Evolutionary conservation across 2,113 vertebrate species (phyloP).

Genomic region (Camelus dromedarius): DNA sequence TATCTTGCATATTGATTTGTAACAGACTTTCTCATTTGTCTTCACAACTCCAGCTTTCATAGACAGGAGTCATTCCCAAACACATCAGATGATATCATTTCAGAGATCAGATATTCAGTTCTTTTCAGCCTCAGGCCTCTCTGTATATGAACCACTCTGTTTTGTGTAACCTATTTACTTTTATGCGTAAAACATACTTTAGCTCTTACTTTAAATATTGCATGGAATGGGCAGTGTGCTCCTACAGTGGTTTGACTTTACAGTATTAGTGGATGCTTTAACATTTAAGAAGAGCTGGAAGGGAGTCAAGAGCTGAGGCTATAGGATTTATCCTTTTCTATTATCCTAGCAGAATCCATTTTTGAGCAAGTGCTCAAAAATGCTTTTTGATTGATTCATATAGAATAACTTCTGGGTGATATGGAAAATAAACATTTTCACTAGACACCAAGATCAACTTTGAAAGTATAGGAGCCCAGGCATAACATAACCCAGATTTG

Average conservation of each 20-base stretch:
- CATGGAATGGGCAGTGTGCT: slow-evolving; percentile 1
- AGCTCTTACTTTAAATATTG: slow-evolving; percentile 42
- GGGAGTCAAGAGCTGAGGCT: neutral
- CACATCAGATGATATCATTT: slow-evolving; percentile 58
- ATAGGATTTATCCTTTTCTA: neutral
- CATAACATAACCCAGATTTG: neutral
- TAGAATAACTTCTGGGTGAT: neutral
- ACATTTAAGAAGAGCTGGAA: neutral
- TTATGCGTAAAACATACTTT: slow-evolving; percentile 62
- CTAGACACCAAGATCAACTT: neutral
- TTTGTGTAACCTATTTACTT: slow-evolving; percentile 62
- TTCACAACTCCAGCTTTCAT: slow-evolving; percentile 66
- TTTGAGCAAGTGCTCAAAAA: neutral
- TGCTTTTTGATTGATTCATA: neutral
- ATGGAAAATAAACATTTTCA: slow-evolving; percentile 1
- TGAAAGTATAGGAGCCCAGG: neutral
- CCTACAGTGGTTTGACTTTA: slow-evolving; percentile 16
- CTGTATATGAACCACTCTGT: slow-evolving; percentile 9
- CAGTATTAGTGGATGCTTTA: neutral
- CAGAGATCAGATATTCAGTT: slow-evolving; percentile 60
- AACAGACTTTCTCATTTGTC: slow-evolving; percentile 72
- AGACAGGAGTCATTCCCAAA: slow-evolving; percentile 34
- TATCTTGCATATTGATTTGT: slow-evolving; percentile 54
- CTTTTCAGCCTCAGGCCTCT: slow-evolving; percentile 50
- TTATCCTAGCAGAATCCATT: neutral